Percentiles rank a stretch among this genome's conserved stretches.
Conservation (phyloP, 2,888 invertebrate genomes). For the Hemistola chrysoprasaria region DNA sequence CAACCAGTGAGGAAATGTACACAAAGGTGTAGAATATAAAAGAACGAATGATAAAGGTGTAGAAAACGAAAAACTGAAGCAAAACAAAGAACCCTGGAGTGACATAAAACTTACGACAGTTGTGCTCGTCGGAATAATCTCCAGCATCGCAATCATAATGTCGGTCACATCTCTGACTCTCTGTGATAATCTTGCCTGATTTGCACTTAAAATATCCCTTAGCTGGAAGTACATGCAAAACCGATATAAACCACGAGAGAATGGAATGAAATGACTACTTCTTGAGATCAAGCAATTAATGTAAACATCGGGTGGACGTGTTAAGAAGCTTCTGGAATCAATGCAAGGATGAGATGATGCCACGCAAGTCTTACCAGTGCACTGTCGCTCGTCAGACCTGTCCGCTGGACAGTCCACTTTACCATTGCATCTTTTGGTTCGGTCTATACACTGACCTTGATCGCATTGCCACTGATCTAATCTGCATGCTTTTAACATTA, state of each 20-base stretch:
- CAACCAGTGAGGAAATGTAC: constrained; percentile 22
- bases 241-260: constrained; percentile 5
- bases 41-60: constrained; percentile 13
- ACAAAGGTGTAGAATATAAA: constrained; percentile 22
- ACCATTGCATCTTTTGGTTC: constrained; percentile 84
- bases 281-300: neutral
- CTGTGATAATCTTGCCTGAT: constrained; percentile 82
- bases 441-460: constrained; percentile 85
- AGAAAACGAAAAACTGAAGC: constrained; percentile 26
- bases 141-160: constrained; percentile 83
- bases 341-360: constrained; percentile 6
- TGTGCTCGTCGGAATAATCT: constrained; percentile 89
- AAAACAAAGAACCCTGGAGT: constrained; percentile 27
- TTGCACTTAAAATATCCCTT: constrained; percentile 84
- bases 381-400: constrained; percentile 88
- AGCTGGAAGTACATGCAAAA: constrained; percentile 65
- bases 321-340: constrained; percentile 10
- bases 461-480: constrained; percentile 88
- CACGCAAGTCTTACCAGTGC: constrained; percentile 71
- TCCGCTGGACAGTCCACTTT: constrained; percentile 87
- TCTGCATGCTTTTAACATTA: constrained; percentile 82
- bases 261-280: neutral
- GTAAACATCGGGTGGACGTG: constrained; percentile 5
- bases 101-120: constrained; percentile 86
- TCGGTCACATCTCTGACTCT: constrained; percentile 83